Base-by-base conservation (phyloP, 2,888 invertebrate genomes). In the Junonia oenone region DNA sequence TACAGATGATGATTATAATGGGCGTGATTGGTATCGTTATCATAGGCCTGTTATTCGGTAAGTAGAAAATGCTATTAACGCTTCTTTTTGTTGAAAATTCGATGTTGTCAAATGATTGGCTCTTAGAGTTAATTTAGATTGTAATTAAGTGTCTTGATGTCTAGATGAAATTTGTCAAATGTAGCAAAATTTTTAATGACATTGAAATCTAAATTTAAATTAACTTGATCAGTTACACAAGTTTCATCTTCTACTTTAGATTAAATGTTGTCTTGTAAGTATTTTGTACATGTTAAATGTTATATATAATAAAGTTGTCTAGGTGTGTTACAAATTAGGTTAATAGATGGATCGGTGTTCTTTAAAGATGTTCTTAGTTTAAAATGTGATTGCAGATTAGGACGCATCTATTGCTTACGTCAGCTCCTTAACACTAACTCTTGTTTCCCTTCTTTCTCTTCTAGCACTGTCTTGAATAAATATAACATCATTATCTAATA, bases 1-100 rank as follows among this genome's bases (percentile, higher is more conserved):
- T 53, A 6, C 85, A 94, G 94, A 96, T 97, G 96, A 97, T 97
- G 96, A 95, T 97, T 72, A 96, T 97, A 72, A 94, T 96, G 92
- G 97, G 96, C 58, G 93, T 96, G 57, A 96, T 97, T 80, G 95
- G 94, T 61, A 91, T 95, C 71, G 92, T 95, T 66, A 94, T 96
- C 82, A 91, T 97, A 74, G 95, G 95, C 72, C 95, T 97, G 76
- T 94, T 97, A 76, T 96, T 97, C 83, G 95, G 97, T 97, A 92
- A 95, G 95, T 92, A 46, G 56, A 48, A 51, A 22, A 14, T 45
- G n/a, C n/a, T 31, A 37, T 43, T 35, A 22, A 15, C 8, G 9
- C 6, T 37, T 48, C 22, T 22, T 51, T 14, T 55, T 17, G 14
- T 45, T 9, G 35, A 46, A 60, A 59, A 22, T 51, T n/a, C 51